Evolutionary conservation across 1,140 invertebrate genomes (phyloP), one percentile per base, ranked within the genome.

Genomic region (Apocrypta bakeri): DNA sequence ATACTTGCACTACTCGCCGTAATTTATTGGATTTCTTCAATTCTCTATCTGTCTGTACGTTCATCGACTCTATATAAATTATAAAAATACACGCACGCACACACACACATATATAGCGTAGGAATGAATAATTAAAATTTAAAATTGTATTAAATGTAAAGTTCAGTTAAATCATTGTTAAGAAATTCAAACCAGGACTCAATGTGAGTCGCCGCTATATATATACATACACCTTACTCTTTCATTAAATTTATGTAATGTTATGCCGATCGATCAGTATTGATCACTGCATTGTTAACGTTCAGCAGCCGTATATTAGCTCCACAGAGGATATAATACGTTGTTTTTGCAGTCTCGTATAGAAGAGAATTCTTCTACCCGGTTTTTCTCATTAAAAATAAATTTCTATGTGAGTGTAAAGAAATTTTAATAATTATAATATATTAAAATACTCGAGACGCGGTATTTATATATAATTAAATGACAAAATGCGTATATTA

Each of bases 401-500:
- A 9, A 25, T 27, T 66, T 17, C 33, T 9, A 37, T 9, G 33
- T 29, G 63, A 66, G 14, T 66, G 24, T 66, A 66, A 66, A 56
- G 48, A n/a, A 56, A 7, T 21, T 56, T 56, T n/a, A 21, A 80
- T 83, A 42, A 56, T n/a, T 29, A 25, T 25, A 29, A 76, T 61
- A 8, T 17, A 68, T 68, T 75, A 72, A 29, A 29, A 71, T 81
- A 56, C 80, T 56, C n/a, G 40, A 82, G 40, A 76, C 24, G 7
- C 37, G 48, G 74, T 40, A 81, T 74, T 81, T 85, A 80, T 63
- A 76, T 56, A 76, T 66, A 78, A 73, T 73, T 72, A 80, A 77
- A 87, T 88, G 84, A 86, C 83, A 86, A 37, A 37, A 37, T 2
- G 33, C 33, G 33, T 37, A 37, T 37, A 9, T 2, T 37, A 37